These are phyloP conservation scores for Haliclystus octoradiatus DNA, from an alignment of 30 jellyfish, hydroid and myxozoan genomes.

Conservation along the genomic window DNA sequence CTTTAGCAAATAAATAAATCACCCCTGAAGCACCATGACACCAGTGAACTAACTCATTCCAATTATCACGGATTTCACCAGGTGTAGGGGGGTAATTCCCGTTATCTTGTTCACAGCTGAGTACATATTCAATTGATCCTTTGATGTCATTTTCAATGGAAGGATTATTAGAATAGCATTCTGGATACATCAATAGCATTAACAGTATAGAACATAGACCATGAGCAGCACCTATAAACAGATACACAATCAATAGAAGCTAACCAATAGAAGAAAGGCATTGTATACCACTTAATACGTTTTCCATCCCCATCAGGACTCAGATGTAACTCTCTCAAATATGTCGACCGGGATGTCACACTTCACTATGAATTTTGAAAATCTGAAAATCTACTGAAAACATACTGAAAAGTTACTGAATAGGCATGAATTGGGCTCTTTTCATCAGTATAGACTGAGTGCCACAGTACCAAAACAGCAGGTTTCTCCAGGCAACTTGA, in stretches of 20 bases:
- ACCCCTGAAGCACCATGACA: constrained; percentile 99
- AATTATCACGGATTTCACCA: constrained; percentile 80
- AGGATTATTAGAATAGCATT: constrained; percentile 56
- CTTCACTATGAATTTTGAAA: too few species aligned
- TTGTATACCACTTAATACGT: too few species aligned
- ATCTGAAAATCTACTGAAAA: too few species aligned
- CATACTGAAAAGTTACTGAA: too few species aligned
- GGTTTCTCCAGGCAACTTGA: too few species aligned
- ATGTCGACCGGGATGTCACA: too few species aligned
- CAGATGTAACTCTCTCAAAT: too few species aligned
- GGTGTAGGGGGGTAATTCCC: constrained; percentile 91
- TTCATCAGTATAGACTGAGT: too few species aligned
- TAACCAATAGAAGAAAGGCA: too few species aligned
- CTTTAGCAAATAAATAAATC: constrained; percentile 62
- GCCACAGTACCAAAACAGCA: too few species aligned
- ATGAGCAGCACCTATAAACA: constrained; percentile 90
- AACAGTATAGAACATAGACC: constrained; percentile 68
- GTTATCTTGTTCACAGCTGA: constrained; percentile 54
- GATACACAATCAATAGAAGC: not conserved
- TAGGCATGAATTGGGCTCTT: too few species aligned
- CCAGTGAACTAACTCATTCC: constrained; percentile 96
- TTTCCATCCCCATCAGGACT: too few species aligned
- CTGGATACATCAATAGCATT: constrained; percentile 69
- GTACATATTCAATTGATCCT: constrained; percentile 57
- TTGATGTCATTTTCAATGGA: constrained; percentile 72